phyloP scores from a whole-genome alignment of 2,113 vertebrate species.

The Neolamprologus hecqui region DNA sequence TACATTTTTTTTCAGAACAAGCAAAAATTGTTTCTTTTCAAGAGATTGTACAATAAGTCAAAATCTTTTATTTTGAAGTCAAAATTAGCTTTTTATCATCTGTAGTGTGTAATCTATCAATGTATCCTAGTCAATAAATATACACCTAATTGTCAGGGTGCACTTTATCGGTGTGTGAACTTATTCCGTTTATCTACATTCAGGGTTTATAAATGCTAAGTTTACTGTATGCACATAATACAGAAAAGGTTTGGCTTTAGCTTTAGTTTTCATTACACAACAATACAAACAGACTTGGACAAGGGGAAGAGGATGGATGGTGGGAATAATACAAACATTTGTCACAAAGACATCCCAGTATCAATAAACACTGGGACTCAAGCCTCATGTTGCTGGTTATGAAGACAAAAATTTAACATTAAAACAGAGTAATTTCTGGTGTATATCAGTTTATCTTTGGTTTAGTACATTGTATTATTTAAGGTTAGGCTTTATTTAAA shows the following conservation, averaged over 20 bases:
- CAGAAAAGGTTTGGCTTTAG: not conserved
- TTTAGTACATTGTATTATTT: not conserved
- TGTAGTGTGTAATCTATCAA: slow-evolving; percentile 89
- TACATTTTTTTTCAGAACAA: not conserved
- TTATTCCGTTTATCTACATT: not conserved
- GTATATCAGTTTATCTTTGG: not conserved
- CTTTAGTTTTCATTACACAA: not conserved
- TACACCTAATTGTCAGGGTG: slow-evolving; percentile 27
- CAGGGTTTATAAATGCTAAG: not conserved
- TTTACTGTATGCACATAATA: not conserved
- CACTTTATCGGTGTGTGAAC: not conserved
- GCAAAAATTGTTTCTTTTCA: not conserved
- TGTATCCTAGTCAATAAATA: slow-evolving; percentile 89
- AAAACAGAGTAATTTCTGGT: not conserved
- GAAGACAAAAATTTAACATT: not conserved
- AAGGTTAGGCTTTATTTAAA: not conserved
- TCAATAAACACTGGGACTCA: not conserved
- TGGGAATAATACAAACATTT: not conserved
- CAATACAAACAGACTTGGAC: not conserved
- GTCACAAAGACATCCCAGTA: not conserved
- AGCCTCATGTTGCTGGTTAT: not conserved
- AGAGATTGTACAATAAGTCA: not conserved
- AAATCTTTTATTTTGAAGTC: slow-evolving; percentile 74
- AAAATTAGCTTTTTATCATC: slow-evolving; percentile 66
- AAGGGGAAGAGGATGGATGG: not conserved